Evolutionary conservation across 2,113 vertebrate genomes (phyloP).

Genomic region (Suncus etruscus): DNA sequence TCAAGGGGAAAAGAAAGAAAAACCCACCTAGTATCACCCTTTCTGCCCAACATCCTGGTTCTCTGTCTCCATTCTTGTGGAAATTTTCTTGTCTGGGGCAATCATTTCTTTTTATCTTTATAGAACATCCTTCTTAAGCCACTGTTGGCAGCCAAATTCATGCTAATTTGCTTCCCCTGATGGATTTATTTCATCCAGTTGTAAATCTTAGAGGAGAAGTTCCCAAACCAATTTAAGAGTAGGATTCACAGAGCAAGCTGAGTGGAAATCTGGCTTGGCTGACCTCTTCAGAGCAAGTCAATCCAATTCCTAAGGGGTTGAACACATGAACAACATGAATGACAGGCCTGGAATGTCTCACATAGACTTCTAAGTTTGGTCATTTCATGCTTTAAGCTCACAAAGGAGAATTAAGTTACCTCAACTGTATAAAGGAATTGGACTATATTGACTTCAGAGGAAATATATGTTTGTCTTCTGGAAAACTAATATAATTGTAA

Average conservation of each 20-base stretch:
- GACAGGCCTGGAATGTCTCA: conserved; percentile 16
- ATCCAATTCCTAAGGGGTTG: conserved; percentile 46
- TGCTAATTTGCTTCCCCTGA: conserved; percentile 74
- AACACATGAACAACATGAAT: background rate
- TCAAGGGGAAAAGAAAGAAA: conserved; percentile 19
- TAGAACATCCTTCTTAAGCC: conserved; percentile 62
- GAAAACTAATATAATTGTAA: background rate
- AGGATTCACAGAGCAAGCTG: conserved; percentile 55
- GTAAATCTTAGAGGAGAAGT: conserved; percentile 68
- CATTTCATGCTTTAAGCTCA: conserved; percentile 19
- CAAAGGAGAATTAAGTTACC: conserved; percentile 20
- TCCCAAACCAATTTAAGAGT: conserved; percentile 76
- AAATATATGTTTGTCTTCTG: background rate
- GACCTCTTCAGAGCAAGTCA: conserved; percentile 65
- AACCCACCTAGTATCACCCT: background rate
- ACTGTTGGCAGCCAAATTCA: conserved; percentile 64
- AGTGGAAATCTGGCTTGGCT: conserved; percentile 73
- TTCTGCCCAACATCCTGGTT: background rate
- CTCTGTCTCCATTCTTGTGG: background rate
- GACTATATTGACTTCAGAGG: background rate
- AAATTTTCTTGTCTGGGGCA: conserved; percentile 59
- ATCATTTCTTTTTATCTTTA: conserved; percentile 53
- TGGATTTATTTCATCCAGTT: conserved; percentile 77
- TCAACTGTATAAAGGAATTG: background rate
- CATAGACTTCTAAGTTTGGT: background rate